A percentile compares a stretch with the other conserved stretches of the same genome.
Conservation (phyloP, 2,797 vertebrate genomes). For the Scyliorhinus canicula region DNA sequence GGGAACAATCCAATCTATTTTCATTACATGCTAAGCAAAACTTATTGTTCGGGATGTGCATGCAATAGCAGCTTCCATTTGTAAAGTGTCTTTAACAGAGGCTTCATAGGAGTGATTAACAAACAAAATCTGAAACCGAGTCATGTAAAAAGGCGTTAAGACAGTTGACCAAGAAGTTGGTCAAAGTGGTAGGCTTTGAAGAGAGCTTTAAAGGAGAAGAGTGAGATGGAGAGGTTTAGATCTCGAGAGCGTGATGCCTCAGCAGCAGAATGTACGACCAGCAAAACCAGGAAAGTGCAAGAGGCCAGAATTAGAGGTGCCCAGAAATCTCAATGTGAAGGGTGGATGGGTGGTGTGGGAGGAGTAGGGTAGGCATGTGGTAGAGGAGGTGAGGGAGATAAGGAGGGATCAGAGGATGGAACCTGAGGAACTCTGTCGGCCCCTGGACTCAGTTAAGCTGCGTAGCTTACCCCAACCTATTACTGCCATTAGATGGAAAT, state of each 20-base stretch:
- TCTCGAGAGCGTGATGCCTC: background rate
- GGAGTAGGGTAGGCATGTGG: background rate
- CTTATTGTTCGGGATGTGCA: background rate
- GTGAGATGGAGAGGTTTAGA: background rate
- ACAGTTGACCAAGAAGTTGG: background rate
- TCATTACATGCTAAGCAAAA: background rate
- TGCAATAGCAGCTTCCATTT: background rate
- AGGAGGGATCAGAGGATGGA: background rate
- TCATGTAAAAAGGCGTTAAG: background rate
- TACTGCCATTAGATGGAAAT: background rate
- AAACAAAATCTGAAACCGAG: background rate
- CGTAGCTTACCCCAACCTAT: background rate
- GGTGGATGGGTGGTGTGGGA: background rate
- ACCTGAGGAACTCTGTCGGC: background rate
- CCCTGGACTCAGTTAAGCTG: background rate
- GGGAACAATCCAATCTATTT: background rate
- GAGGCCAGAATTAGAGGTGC: background rate
- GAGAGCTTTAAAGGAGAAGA: background rate
- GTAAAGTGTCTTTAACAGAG: background rate
- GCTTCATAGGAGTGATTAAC: background rate
- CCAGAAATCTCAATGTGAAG: too few relatives aligned
- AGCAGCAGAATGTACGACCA: background rate
- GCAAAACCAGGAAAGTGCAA: background rate
- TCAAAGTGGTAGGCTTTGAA: background rate
- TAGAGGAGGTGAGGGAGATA: background rate